phyloP scores from a whole-genome alignment of 2,113 vertebrate genomes.

The Microcebus murinus region DNA sequence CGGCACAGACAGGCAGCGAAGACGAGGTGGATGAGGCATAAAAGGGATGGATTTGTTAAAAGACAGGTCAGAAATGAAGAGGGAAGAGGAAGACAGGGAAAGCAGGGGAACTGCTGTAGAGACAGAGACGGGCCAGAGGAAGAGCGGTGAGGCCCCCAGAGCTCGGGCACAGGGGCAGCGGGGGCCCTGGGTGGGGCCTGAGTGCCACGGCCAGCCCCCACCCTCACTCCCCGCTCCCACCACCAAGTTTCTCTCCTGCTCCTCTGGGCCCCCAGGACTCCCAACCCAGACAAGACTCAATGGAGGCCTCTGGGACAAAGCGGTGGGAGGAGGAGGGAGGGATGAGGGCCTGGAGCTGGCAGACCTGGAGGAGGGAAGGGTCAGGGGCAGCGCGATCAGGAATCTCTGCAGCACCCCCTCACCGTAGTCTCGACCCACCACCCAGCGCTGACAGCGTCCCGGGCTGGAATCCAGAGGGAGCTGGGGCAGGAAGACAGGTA shows the following conservation, averaged over 20 bases:
- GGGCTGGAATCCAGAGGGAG: background rate
- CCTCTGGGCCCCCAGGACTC: fast-evolving
- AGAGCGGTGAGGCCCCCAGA: background rate
- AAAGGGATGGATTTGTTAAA: background rate
- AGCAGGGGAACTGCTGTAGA: background rate
- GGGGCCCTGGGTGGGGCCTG: fast-evolving
- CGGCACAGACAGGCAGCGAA: background rate
- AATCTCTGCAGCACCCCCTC: background rate
- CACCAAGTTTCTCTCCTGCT: background rate
- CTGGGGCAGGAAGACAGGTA: background rate
- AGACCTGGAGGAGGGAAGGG: background rate
- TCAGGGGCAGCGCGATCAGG: background rate
- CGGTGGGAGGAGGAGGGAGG: background rate
- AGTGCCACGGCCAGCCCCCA: background rate
- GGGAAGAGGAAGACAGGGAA: background rate
- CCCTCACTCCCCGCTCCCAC: background rate
- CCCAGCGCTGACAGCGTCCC: fast-evolving
- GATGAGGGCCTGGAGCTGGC: background rate
- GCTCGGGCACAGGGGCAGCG: fast-evolving
- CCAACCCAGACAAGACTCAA: background rate
- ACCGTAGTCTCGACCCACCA: background rate
- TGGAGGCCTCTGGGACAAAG: background rate
- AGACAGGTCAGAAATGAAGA: background rate
- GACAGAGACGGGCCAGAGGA: background rate
- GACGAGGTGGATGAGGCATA: background rate